Base-by-base conservation (phyloP, 1,140 invertebrate genomes). In the Micrasema minimum region DNA sequence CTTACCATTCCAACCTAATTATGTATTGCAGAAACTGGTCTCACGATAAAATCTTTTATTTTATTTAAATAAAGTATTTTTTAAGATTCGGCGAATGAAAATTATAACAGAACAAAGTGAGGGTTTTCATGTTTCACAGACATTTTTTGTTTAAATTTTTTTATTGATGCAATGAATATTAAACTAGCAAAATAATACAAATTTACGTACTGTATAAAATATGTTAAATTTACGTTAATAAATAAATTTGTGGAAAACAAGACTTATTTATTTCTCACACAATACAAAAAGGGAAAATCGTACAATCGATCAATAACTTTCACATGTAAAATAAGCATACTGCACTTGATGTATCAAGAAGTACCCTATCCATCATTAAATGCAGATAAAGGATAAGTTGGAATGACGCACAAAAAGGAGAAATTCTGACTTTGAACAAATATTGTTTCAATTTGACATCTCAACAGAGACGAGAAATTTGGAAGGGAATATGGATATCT, bases 201-300 rank as follows among this genome's bases (percentile, higher is more conserved):
- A 51, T 53, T 67, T 67, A 67, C 65, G 50, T 67, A 53, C 38
- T 67, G 41, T 67, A 43, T 67, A 59, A 59, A 59, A 69, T 69
- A 69, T 67, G 48, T 67, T 57, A 51, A 65, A 43, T 43, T 66
- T 67, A 46, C 59, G 53, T 65, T 72, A 72, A 78, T 79, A 80
- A 80, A 81, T 80, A 80, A 80, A 81, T 80, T 80, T 80, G 79
- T 78, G 79, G 53, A 68, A 45, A 31, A 68, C 74, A 75, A 48
- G 61, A 31, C n/a, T n/a, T n/a, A n/a, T n/a, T n/a, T n/a, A n/a
- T n/a, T n/a, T n/a, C n/a, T n/a, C n/a, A n/a, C n/a, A n/a, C n/a
- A n/a, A n/a, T n/a, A n/a, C n/a, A n/a, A n/a, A n/a, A n/a, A n/a
- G n/a, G n/a, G n/a, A n/a, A n/a, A n/a, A n/a, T n/a, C n/a, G n/a